A percentile compares a stretch with the other conserved stretches of the same genome.
Conservation (phyloP, 2,888 invertebrate genomes). For the Zelleria hepariella region DNA sequence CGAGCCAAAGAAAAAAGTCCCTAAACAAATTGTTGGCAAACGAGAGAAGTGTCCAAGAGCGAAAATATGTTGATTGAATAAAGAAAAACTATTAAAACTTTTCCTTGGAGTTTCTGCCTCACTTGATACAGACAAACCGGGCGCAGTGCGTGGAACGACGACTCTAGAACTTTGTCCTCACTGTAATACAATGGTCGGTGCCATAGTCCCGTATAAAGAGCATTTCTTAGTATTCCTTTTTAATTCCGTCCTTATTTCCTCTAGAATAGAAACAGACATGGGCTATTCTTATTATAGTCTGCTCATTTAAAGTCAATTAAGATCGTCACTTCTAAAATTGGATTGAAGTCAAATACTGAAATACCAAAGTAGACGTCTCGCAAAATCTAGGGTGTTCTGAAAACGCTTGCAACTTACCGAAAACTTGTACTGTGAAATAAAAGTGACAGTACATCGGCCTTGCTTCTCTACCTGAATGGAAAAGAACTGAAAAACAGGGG, state of each 20-base stretch:
- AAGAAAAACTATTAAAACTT: constrained; percentile 71
- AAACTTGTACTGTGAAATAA: too few species aligned
- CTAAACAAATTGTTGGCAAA: constrained; percentile 67
- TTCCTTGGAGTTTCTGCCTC: constrained; percentile 48
- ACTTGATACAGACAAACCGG: constrained; percentile 43
- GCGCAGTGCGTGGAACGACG: constrained; percentile 36
- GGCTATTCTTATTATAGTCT: too few species aligned
- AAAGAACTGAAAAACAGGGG: too few species aligned
- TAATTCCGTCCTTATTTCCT: background rate
- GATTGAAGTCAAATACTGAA: too few species aligned
- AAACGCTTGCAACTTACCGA: too few species aligned
- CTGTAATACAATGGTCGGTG: background rate
- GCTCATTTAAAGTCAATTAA: too few species aligned
- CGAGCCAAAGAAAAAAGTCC: constrained; percentile 39
- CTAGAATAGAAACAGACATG: too few species aligned
- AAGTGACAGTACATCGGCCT: too few species aligned
- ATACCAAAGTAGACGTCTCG: too few species aligned
- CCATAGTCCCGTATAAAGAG: background rate
- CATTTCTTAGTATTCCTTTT: background rate
- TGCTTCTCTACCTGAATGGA: too few species aligned
- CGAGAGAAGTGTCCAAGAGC: constrained; percentile 63
- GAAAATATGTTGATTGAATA: constrained; percentile 71
- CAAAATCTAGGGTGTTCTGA: too few species aligned
- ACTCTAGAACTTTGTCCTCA: constrained; percentile 18
- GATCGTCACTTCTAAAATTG: too few species aligned